Evolutionary conservation across 2,797 vertebrate species (phyloP).

Genomic region (Leucoraja ocellata): DNA sequence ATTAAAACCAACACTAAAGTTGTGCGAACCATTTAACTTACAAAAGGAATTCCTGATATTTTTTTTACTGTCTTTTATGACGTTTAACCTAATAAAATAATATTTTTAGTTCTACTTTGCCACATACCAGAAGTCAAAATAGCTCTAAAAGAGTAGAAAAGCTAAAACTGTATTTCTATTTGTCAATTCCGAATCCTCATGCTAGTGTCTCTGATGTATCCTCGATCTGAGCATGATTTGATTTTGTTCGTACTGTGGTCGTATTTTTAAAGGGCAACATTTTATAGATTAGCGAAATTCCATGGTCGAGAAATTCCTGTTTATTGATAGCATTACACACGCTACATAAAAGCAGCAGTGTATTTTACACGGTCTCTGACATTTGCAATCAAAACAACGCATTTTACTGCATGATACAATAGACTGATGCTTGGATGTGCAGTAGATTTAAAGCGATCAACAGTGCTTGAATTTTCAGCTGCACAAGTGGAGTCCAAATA

Average conservation of each 20-base stretch:
- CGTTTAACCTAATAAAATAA: not conserved
- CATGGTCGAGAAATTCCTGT: too few relatives aligned
- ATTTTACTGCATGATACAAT: too few relatives aligned
- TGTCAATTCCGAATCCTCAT: not conserved
- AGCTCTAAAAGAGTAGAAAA: not conserved
- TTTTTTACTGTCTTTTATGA: not conserved
- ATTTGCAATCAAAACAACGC: too few relatives aligned
- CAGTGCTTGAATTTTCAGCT: too few relatives aligned
- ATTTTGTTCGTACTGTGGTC: too few relatives aligned
- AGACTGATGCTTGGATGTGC: too few relatives aligned
- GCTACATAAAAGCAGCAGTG: too few relatives aligned
- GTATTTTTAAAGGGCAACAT: not conserved
- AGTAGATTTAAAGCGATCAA: too few relatives aligned
- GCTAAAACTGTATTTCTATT: not conserved
- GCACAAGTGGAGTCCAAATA: not conserved
- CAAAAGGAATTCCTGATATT: not conserved
- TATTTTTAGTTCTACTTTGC: not conserved
- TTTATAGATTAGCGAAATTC: not conserved
- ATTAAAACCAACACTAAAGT: not conserved
- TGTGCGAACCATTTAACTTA: not conserved
- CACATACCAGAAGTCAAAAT: not conserved
- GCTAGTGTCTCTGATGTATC: not conserved
- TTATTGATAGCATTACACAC: too few relatives aligned
- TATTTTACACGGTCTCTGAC: too few relatives aligned
- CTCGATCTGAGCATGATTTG: not conserved